Evolutionary conservation across 2,797 vertebrate genomes (phyloP).

Genomic region (Pristis pectinata): DNA sequence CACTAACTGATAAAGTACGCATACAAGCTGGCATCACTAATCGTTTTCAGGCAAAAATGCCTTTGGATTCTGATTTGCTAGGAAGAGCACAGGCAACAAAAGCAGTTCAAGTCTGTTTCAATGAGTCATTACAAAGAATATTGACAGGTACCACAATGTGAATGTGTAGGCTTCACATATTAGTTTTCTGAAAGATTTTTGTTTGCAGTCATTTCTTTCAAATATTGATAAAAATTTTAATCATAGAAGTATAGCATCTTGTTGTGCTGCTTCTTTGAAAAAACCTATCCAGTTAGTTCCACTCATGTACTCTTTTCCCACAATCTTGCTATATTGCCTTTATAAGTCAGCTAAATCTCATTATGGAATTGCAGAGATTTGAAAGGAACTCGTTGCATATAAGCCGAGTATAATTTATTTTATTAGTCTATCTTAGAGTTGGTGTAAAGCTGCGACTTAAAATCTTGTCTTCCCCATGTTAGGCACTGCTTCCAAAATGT

Average conservation of each 20-base stretch:
- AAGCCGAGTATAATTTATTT: neutral
- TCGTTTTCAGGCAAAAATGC: conserved; percentile 40
- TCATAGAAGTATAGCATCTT: neutral
- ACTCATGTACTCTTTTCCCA: neutral
- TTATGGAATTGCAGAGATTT: neutral
- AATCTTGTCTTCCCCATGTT: neutral
- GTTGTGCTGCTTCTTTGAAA: neutral
- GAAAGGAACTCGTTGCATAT: neutral
- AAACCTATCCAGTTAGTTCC: neutral
- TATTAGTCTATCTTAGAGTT: neutral
- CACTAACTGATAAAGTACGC: conserved; percentile 12
- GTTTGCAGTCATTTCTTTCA: neutral
- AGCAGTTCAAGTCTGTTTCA: conserved; percentile 20
- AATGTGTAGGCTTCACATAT: neutral
- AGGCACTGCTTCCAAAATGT: too few species aligned
- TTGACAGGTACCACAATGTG: conserved; percentile 37
- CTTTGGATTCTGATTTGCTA: conserved; percentile 37
- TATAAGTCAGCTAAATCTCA: neutral
- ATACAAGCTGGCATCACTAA: conserved; percentile 26
- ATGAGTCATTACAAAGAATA: conserved; percentile 39
- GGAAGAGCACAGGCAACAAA: conserved; percentile 39
- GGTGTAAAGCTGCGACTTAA: neutral
- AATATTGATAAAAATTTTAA: neutral
- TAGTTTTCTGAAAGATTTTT: neutral
- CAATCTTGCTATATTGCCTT: neutral